Base-by-base conservation (phyloP, 2,113 vertebrate genomes). In the Pelodiscus sinensis region DNA sequence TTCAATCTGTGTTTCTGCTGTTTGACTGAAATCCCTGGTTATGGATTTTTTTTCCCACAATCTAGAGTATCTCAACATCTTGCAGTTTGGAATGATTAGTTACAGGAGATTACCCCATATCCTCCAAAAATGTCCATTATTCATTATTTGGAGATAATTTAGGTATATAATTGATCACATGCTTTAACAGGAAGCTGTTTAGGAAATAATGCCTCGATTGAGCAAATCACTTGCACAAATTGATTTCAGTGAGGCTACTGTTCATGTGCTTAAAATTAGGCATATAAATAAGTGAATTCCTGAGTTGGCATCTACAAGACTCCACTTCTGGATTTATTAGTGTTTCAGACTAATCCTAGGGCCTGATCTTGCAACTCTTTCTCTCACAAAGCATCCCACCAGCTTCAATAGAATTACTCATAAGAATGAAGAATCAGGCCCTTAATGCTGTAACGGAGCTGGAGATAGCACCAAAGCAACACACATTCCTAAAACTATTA, bases 111-210 rank as follows among this genome's bases (percentile, higher is more conserved):
- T 94, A 44, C 24, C 79, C 35, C 12, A 94, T 58, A 57, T 31
- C 91, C 65, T 78, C 6, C 57, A 55, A 60, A 86, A 91, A 88
- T n/a, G 58, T 22, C 54, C 55, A 80, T 8, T 83, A 65, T 68
- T 87, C 50, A 85, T 90, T 93, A 93, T 80, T 73, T 65, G 73
- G 29, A 93, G 83, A 78, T 93, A 93, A 96, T 78, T 77, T 52
- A 92, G 5, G 21, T 21, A 94, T 75, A 15, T 77, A 82, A 88
- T 77, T 90, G 92, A 93, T 92, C 31, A 87, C 54, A 68, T 86
- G 31, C 31, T 89, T 89, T 91, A 80, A 90, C 92, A 94, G 52
- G 68, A 89, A 93, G 81, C 51, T 87, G 35, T 55, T 91, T 62
- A 29, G 65, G 18, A 73, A 85, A 85, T 87, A 94, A 92, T 75